A percentile compares a stretch with the other conserved stretches of the same genome.
These are phyloP conservation scores for Isotomurus palustris DNA, from an alignment of 2,888 invertebrate genomes.

Conservation along the genomic window DNA sequence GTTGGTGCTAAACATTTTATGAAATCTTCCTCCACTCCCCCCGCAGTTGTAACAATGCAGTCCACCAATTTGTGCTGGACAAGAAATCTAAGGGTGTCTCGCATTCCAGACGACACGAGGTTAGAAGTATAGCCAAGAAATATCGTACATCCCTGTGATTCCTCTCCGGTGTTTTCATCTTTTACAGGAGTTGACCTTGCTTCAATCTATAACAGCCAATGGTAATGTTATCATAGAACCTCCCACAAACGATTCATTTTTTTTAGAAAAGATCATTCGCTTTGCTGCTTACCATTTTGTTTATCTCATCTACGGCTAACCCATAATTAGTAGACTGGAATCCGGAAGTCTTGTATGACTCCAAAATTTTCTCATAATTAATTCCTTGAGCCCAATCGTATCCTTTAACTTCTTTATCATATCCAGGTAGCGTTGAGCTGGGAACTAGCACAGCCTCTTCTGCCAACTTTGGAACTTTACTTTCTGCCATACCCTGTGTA, in stretches of 20 bases:
- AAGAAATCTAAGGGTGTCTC: slow-evolving; percentile 85
- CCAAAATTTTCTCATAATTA: slow-evolving; percentile 56
- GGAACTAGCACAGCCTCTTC: slow-evolving; percentile 36
- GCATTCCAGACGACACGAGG: slow-evolving; percentile 87
- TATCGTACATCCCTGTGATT: slow-evolving; percentile 67
- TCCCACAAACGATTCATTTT: not conserved
- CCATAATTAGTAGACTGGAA: slow-evolving; percentile 98
- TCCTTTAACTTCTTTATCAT: slow-evolving; percentile 54
- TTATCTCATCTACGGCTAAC: slow-evolving; percentile 81
- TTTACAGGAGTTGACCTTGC: slow-evolving; percentile 16
- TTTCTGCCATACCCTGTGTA: not conserved
- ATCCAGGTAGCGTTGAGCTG: slow-evolving; percentile 32
- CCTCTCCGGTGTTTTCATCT: slow-evolving; percentile 26
- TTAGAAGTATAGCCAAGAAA: slow-evolving; percentile 98
- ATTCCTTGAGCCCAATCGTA: slow-evolving; percentile 87
- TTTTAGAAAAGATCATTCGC: not conserved
- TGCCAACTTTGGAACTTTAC: slow-evolving; percentile 23
- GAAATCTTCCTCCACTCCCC: slow-evolving; percentile 97
- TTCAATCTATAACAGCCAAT: slow-evolving; percentile 51
- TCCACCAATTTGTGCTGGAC: slow-evolving; percentile 85
- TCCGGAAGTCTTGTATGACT: slow-evolving; percentile 76
- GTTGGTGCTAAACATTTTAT: slow-evolving; percentile 97
- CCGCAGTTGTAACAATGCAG: slow-evolving; percentile 94
- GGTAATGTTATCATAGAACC: not conserved
- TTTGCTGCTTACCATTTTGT: slow-evolving; percentile 67